Base-by-base conservation (phyloP, 2,797 vertebrate genomes). In the Fistularia commersonii region DNA sequence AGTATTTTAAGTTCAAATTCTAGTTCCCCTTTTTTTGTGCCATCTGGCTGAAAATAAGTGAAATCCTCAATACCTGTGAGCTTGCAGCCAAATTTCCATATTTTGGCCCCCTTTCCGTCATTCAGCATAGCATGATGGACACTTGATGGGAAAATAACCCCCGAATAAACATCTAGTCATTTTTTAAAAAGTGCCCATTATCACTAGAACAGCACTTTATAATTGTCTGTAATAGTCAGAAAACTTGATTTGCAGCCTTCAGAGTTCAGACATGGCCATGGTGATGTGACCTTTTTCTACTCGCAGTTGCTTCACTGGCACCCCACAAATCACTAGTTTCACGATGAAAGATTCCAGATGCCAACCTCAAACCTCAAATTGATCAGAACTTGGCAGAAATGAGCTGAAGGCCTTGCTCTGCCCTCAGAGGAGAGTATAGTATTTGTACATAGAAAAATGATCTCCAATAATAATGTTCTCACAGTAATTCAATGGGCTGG, bases 311-410 rank as follows among this genome's bases (percentile, higher is more conserved):
- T 42, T 42, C 32, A 36, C 45, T 41, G 14, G 8, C 8, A 48
- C 32, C 10, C 31, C 39, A 32, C 45, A 48, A 41, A 35, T 48
- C 32, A 32, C 11, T 5, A 49, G 55, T 49, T 49, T 57, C 33
- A 39, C 1, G 0, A 35, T 55, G 10, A 42, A 41, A 41, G 8
- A 32, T 48, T 41, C 23, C 33, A 57, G 12, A 59, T 41, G 56
- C 23, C 11, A 45, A 31, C 38, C 38, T 39, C 38, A 32, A 45
- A 45, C 15, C 43, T 32, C 11, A 31, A 45, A n/a, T 15, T 45
- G 43, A 32, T 45, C 43, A 32, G 10, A 32, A 45, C 43, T 45
- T 32, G 23, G 43, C 31, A 31, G 32, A 11, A 6, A 32, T n/a
- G 31, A 31, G 43, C 10, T 32, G 32, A 45, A 44, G 42, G 8